Base-by-base conservation (phyloP, 2,113 vertebrate genomes). In the Carassius auratus region DNA sequence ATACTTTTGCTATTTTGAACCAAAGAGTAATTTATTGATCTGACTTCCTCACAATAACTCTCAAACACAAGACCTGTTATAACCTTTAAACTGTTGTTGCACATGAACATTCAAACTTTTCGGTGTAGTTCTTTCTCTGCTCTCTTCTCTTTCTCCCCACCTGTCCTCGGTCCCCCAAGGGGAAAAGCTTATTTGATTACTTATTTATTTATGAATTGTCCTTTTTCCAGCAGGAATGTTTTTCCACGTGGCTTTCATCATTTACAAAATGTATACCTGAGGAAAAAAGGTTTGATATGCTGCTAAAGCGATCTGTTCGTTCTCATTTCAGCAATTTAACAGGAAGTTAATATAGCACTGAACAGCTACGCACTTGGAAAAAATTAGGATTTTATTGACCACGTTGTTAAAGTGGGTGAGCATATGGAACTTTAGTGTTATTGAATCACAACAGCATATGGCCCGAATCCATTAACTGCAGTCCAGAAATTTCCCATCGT, bases 371-470 rank as follows among this genome's bases (percentile, higher is more conserved):
- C 23, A 12, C 36, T 64, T 26, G 36, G 19, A 61, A 38, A 42
- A 30, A 64, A 45, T 3, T 48, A 14, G 45, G 30, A 38, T 66
- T 64, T 80, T 81, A 81, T n/a, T 66, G 78, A 48, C 19, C 59
- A 62, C 13, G 3, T 1, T 81, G 38, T 66, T 81, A 81, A 66
- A 10, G 19, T 50, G 59, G n/a, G n/a, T 78, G 33, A 42, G 55
- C 79, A 82, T 73, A 79, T 64, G 86, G 79, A 82, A 23, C 52
- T 86, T 48, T 38, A 78, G 81, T 74, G 73, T 76, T 82, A 26
- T 84, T 59, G 69, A 36, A 86, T 66, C 13, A 76, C 64, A 88
- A 33, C 57, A 83, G 23, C 77, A 87, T 88, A 77, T 86, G 85
- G 76, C 64, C 42, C 33, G 81, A 86, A 38, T 66, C 38, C 36